Base-by-base conservation (phyloP, 2,113 vertebrate genomes). In the Triplophysa rosa region DNA sequence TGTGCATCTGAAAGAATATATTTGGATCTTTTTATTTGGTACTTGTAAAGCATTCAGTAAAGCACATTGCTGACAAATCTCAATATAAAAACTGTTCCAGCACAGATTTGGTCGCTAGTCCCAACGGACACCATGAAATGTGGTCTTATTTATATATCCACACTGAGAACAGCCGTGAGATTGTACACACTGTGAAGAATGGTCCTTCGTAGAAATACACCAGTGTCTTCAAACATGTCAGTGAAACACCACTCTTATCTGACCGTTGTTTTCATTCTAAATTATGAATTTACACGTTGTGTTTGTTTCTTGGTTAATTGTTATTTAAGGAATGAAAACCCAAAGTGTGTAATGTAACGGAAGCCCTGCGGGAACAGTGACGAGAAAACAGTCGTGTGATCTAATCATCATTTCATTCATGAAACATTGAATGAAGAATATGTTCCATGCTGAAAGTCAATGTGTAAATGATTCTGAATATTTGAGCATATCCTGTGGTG, bases 141-240 rank as follows among this genome's bases (percentile, higher is more conserved):
- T 29, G 74, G 76, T 76, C 65, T 79, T 47, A 70, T 40, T 68
- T 56, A 80, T 49, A 73, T 2, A 82, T 86, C 82, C 84, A 69
- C 71, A 87, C 88, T 87, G 83, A 86, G 84, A 87, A 79, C 82
- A 88, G 82, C 19, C 65, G 81, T 83, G 82, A 82, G 83, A 78
- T 78, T 86, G 84, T 81, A 83, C 82, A 86, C 62, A 37, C 33
- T 8, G 33, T 7, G 5, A 37, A 6, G 33, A 37, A 37, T 37
- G 33, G 33, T 8, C 33, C 33, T 37, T 8, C 1, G 0, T 37
- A 37, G 33, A 37, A 37, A 37, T 37, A 37, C 6, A 37, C 33
- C 33, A 37, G 33, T 37, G 33, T 37, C 6, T 37, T 37, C 33
- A 37, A 37, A 37, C 33, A 37, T 7, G 1, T 37, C 33, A 37